A percentile compares a stretch with the other conserved stretches of the same genome.
Conservation (phyloP, 53 echinoderm and acorn worm genomes). For the Paelopatides confundens region DNA sequence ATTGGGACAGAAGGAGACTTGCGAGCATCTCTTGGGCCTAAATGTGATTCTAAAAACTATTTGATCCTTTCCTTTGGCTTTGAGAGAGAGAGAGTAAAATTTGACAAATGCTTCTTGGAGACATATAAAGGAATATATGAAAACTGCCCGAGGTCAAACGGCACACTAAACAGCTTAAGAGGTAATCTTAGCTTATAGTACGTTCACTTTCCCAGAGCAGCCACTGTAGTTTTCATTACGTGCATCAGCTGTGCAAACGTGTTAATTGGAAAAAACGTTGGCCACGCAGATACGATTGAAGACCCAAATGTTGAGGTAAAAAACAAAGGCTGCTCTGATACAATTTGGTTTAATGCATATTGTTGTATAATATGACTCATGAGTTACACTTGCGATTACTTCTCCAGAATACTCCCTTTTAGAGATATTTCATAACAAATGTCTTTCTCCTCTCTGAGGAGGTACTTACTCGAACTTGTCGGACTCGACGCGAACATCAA, state of each 20-base stretch:
- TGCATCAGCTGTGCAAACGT: conserved; percentile 13
- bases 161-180: neutral
- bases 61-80: neutral
- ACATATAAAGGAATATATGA: neutral
- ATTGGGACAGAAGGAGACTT: neutral
- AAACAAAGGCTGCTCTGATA: neutral
- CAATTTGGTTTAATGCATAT: neutral
- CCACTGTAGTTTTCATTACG: conserved; percentile 15
- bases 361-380: neutral
- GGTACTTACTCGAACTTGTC: neutral
- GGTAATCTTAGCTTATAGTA: neutral
- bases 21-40: neutral
- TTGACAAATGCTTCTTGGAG: neutral
- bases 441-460: neutral
- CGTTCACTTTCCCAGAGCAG: conserved; percentile 5
- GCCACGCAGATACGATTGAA: neutral
- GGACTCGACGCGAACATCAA: neutral
- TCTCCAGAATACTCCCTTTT: neutral
- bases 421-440: neutral
- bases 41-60: neutral
- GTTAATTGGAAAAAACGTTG: conserved; percentile 20
- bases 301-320: neutral
- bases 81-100: neutral
- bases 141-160: neutral
- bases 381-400: neutral